Conservation (phyloP, 1,140 invertebrate species). For the Pantala flavescens region DNA sequence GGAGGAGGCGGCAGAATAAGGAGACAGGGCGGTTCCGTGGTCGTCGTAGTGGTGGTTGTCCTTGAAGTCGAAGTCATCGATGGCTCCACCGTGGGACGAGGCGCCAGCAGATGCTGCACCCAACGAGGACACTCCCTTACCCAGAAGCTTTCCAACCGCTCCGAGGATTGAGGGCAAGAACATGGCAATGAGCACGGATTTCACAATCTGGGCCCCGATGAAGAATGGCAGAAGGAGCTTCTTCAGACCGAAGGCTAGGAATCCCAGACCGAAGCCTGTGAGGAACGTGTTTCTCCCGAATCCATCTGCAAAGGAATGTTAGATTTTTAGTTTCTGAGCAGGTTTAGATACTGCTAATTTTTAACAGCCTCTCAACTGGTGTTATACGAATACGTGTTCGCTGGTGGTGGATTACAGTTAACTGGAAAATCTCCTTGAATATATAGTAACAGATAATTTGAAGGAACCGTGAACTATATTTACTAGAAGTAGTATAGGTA, state of each 20-base stretch:
- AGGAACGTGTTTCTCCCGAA: constrained; percentile 49
- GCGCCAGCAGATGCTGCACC: constrained; percentile 25
- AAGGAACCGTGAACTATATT: too few relatives aligned
- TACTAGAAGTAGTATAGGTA: too few relatives aligned
- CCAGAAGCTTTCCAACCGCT: constrained; percentile 66
- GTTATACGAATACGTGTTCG: too few relatives aligned
- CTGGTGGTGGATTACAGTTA: too few relatives aligned
- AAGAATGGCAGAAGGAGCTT: constrained; percentile 66
- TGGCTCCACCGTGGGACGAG: constrained; percentile 31
- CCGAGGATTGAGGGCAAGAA: constrained; percentile 71
- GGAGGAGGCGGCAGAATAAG: neutral
- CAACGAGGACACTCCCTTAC: constrained; percentile 42
- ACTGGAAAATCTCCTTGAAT: too few relatives aligned
- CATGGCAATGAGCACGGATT: constrained; percentile 65
- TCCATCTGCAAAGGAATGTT: constrained; percentile 37
- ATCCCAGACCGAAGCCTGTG: constrained; percentile 55
- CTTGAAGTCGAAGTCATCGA: constrained; percentile 58
- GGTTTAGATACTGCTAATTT: too few relatives aligned
- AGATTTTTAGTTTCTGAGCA: too few relatives aligned
- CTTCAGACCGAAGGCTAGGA: constrained; percentile 66
- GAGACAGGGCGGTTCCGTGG: neutral
- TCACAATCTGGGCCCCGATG: constrained; percentile 65
- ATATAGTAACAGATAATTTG: too few relatives aligned
- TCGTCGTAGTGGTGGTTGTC: constrained; percentile 30
- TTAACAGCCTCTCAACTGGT: too few relatives aligned